These are phyloP conservation scores for Gymnocypris eckloni DNA, from an alignment of 2,797 vertebrate genomes.

Conservation along the genomic window DNA sequence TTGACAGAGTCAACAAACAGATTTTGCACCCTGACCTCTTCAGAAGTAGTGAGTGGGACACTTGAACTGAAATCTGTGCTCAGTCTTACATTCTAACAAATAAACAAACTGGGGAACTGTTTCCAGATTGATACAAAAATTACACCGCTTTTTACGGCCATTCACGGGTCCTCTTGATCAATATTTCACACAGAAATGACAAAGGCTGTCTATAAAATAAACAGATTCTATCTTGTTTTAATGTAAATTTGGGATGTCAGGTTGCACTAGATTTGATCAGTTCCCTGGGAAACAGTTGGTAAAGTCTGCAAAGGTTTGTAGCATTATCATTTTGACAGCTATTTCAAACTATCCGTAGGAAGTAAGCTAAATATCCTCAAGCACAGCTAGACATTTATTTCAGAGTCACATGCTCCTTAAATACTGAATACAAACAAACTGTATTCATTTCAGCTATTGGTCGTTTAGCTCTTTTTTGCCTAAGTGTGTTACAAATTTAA, in stretches of 20 bases:
- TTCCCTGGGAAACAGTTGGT: neutral
- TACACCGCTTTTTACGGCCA: neutral
- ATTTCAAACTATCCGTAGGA: neutral
- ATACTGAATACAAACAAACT: neutral
- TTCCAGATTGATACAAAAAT: slow-evolving; percentile 4
- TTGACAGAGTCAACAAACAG: slow-evolving; percentile 60
- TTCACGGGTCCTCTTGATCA: neutral
- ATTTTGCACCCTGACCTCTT: slow-evolving; percentile 56
- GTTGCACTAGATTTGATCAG: neutral
- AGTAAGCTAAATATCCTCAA: neutral
- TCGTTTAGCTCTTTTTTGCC: neutral
- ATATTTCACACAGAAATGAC: neutral
- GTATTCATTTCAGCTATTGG: neutral
- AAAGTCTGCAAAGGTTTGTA: neutral
- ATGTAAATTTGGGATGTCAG: neutral
- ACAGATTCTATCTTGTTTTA: neutral
- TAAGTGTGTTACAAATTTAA: neutral
- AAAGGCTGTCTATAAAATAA: neutral
- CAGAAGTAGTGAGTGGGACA: slow-evolving; percentile 4
- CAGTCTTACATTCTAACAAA: neutral
- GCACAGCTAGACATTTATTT: neutral
- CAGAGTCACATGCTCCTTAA: neutral
- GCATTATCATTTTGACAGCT: neutral
- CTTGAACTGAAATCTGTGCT: neutral
- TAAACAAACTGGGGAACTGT: neutral